A percentile compares a stretch with the other conserved stretches of the same genome.
Conservation (phyloP, 2,113 vertebrate species). For the Lepus europaeus region DNA sequence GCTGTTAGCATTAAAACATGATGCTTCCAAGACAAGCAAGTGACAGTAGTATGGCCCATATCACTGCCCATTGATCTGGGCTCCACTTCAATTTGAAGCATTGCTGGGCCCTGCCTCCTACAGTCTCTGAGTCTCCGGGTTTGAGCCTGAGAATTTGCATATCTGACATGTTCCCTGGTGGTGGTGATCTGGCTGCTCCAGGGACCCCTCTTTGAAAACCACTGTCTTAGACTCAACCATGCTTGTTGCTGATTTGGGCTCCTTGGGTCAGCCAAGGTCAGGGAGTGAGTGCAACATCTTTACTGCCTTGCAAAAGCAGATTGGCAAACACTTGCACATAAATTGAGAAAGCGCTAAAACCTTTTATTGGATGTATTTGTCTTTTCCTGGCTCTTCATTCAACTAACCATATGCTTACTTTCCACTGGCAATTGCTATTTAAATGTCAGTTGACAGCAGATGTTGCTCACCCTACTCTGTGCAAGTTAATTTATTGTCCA, state of each 20-base stretch:
- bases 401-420: conserved; percentile 83
- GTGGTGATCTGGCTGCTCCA: not conserved
- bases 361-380: conserved; percentile 70
- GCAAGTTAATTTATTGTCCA: conserved; percentile 73
- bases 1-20: not conserved
- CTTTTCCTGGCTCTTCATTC: conserved; percentile 79
- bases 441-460: conserved; percentile 88
- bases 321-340: conserved; percentile 16
- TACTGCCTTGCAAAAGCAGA: not conserved
- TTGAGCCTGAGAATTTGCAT: not conserved
- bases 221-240: not conserved
- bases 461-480: conserved; percentile 60
- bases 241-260: not conserved
- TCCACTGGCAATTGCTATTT: conserved; percentile 84
- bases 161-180: not conserved
- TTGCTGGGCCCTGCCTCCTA: not conserved
- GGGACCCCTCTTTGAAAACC: not conserved
- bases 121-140: not conserved
- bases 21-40: not conserved
- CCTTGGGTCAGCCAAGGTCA: not conserved
- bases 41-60: rapidly evolving
- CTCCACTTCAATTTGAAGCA: not conserved
- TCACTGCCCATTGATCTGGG: too few relatives aligned
- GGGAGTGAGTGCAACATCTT: not conserved
- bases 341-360: conserved; percentile 40